Percentiles rank a stretch among this genome's conserved stretches.
These are phyloP conservation scores for Pemphigus obesinymphae DNA, from an alignment of 1,140 invertebrate species.

Conservation along the genomic window DNA sequence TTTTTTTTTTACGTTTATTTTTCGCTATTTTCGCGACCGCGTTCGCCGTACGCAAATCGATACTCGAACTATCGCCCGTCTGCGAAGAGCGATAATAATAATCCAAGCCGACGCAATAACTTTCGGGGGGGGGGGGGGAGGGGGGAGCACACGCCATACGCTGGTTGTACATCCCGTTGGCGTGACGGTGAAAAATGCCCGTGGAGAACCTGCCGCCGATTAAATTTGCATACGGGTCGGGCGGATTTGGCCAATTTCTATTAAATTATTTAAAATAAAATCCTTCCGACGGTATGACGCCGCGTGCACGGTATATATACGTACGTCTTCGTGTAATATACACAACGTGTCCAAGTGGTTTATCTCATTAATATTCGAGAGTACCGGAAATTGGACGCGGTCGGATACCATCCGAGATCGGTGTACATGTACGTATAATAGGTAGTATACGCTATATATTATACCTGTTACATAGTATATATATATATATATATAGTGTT, in stretches of 20 bases:
- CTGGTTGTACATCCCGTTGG: neutral
- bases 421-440: too few relatives aligned
- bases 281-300: too few relatives aligned
- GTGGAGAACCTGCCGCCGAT: neutral
- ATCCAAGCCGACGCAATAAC: neutral
- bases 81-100: too few relatives aligned
- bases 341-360: neutral
- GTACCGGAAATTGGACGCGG: neutral
- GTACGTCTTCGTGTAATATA: neutral
- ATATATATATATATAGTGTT: too few relatives aligned
- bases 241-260: neutral
- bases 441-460: too few relatives aligned
- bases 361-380: slow-evolving; percentile 17
- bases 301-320: neutral
- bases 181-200: neutral
- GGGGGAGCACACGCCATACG: neutral
- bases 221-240: slow-evolving; percentile 15
- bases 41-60: too few relatives aligned
- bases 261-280: neutral
- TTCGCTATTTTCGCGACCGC: too few relatives aligned
- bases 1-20: too few relatives aligned
- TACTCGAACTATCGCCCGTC: too few relatives aligned
- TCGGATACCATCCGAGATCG: neutral
- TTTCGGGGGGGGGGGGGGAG: neutral
- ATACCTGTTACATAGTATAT: too few relatives aligned